A percentile compares a stretch with the other conserved stretches of the same genome.
phyloP scores from a whole-genome alignment of 2,113 vertebrate species.

The Myodes glareolus region DNA sequence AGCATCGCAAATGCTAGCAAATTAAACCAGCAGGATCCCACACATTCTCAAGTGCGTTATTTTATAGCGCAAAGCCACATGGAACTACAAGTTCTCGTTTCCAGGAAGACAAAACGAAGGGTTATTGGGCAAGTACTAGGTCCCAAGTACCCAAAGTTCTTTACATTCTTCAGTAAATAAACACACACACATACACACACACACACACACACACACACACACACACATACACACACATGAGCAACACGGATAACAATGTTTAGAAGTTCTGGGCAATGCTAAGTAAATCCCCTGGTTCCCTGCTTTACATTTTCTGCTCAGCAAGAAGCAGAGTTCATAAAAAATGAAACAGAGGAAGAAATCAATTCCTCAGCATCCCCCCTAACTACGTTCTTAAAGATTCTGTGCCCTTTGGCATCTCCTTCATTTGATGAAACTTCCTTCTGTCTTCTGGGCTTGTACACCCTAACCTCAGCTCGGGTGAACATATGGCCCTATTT shows the following conservation, averaged over 20 bases:
- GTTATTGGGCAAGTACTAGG: neutral
- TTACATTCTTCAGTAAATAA: neutral
- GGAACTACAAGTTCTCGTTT: neutral
- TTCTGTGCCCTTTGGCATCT: slow-evolving; percentile 4
- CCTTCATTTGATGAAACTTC: neutral
- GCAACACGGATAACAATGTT: neutral
- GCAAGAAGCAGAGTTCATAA: slow-evolving; percentile 13
- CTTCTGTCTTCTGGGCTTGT: neutral
- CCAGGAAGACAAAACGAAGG: neutral
- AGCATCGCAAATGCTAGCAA: neutral
- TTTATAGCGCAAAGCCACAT: neutral
- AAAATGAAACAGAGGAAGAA: slow-evolving; percentile 44
- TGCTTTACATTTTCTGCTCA: neutral
- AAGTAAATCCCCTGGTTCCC: neutral
- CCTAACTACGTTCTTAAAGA: neutral
- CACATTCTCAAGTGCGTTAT: neutral
- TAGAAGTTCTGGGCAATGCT: neutral
- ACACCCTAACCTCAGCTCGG: neutral
- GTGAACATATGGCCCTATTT: neutral
- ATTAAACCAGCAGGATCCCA: neutral
- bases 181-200: neutral
- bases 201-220: neutral
- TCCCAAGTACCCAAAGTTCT: neutral
- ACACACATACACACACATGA: neutral
- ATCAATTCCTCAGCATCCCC: neutral